Percentiles rank a stretch among this genome's conserved stretches.
Evolutionary conservation across 2,113 vertebrate species (phyloP).

Genomic region (Pandion haliaetus): DNA sequence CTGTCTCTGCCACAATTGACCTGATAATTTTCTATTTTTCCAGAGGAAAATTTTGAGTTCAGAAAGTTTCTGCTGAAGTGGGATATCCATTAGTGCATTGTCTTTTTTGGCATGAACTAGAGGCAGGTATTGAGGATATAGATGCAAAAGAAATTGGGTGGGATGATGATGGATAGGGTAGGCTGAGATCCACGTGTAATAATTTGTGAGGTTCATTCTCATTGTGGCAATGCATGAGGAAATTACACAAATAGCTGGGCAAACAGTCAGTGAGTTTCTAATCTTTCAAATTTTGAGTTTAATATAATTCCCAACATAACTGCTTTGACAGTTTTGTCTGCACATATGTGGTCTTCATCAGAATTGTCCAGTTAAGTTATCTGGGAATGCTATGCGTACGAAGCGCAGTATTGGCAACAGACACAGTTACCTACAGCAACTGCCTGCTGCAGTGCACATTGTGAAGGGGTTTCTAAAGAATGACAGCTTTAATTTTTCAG

Average conservation of each 20-base stretch:
- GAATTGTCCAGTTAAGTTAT: neutral
- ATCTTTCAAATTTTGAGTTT: neutral
- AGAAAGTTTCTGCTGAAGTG: neutral
- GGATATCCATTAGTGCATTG: neutral
- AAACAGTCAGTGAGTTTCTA: neutral
- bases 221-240: neutral
- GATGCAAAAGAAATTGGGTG: neutral
- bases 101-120: neutral
- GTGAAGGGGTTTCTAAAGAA: neutral
- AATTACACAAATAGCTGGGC: neutral
- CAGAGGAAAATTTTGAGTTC: neutral
- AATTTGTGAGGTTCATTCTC: neutral
- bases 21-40: neutral
- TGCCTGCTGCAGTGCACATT: neutral
- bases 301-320: neutral
- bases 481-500: neutral
- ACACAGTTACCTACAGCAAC: no score
- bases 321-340: neutral
- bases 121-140: neutral
- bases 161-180: neutral
- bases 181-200: neutral
- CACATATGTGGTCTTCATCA: neutral
- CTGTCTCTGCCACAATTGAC: neutral
- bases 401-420: no score
- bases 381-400: rapidly evolving